Conservation (phyloP, 2,888 invertebrate species). For the Acrocera orbiculus region DNA sequence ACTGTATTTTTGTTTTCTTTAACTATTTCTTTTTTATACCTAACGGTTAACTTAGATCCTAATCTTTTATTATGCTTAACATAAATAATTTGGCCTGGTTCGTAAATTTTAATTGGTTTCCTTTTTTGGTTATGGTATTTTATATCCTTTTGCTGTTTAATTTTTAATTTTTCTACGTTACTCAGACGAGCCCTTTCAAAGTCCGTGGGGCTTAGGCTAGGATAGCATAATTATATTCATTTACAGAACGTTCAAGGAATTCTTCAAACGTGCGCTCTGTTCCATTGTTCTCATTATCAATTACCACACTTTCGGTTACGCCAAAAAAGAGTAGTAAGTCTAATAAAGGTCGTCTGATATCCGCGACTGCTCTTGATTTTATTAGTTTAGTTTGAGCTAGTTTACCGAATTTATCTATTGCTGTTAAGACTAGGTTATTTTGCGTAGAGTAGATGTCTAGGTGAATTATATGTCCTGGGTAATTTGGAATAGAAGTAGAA, state of each 20-base stretch:
- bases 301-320: constrained; percentile 9
- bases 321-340: constrained; percentile 9
- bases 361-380: constrained; percentile 4
- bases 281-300: constrained; percentile 10
- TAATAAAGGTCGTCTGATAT: constrained; percentile 7
- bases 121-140: constrained; percentile 8
- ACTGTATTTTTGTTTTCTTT: constrained; percentile 8
- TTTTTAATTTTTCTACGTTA: constrained; percentile 6
- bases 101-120: constrained; percentile 6
- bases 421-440: constrained; percentile 4
- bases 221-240: neutral
- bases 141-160: constrained; percentile 9
- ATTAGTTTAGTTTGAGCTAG: neutral
- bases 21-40: constrained; percentile 9
- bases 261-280: constrained; percentile 7
- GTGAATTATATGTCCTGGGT: constrained; percentile 1
- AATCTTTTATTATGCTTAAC: constrained; percentile 7
- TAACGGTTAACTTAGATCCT: constrained; percentile 7
- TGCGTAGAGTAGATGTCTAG: constrained; percentile 9
- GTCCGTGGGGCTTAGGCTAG: constrained; percentile 6
- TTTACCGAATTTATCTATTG: neutral
- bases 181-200: constrained; percentile 6
- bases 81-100: constrained; percentile 5
- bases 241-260: constrained; percentile 7
- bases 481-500: neutral